phyloP scores from a whole-genome alignment of 2,888 invertebrate genomes.

The Melinopterus prodromus region DNA sequence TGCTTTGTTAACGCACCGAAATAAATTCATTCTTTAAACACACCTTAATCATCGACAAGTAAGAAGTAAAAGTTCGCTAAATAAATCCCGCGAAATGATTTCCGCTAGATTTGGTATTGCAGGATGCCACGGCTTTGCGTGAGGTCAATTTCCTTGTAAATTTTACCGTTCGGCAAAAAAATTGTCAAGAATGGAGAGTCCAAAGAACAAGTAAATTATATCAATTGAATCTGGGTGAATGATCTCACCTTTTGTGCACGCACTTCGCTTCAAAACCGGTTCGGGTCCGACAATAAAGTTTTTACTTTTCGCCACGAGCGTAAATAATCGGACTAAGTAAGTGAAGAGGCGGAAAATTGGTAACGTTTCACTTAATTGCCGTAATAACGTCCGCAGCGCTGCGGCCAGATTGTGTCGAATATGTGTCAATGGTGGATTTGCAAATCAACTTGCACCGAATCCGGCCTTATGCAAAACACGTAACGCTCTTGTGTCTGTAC shows the following conservation, averaged over 20 bases:
- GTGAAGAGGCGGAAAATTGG: neutral
- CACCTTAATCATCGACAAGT: too few species aligned
- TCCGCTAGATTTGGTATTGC: neutral
- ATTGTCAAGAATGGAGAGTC: neutral
- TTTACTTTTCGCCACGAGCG: conserved; percentile 4
- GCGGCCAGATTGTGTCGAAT: neutral
- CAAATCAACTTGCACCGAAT: neutral
- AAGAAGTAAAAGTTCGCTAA: too few species aligned
- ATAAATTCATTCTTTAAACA: too few species aligned
- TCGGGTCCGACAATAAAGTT: neutral
- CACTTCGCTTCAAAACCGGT: neutral
- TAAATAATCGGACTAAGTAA: conserved; percentile 4
- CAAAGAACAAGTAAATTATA: neutral
- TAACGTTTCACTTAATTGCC: conserved; percentile 4
- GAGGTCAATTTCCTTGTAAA: neutral
- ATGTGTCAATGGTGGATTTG: neutral
- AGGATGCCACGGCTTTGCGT: neutral
- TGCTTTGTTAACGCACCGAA: too few species aligned
- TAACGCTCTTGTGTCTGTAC: neutral
- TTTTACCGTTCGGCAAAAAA: neutral
- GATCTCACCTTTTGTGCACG: neutral
- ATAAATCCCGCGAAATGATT: neutral
- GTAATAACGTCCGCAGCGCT: neutral
- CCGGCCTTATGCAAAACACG: neutral
- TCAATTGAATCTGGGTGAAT: conserved; percentile 4